phyloP scores from a whole-genome alignment of 2,797 vertebrate genomes.

The Poecilia velifera region DNA sequence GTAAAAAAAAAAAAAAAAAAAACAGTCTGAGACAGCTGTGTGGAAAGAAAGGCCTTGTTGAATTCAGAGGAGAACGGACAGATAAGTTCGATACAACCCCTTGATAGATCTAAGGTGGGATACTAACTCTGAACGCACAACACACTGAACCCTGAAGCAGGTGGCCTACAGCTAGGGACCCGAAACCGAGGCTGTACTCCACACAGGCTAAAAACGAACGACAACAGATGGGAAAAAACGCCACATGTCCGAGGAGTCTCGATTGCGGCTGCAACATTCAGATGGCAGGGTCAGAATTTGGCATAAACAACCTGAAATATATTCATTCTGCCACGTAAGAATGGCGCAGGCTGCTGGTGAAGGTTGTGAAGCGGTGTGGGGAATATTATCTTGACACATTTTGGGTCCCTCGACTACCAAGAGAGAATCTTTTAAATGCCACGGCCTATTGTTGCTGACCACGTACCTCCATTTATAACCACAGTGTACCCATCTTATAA shows the following conservation, averaged over 20 bases:
- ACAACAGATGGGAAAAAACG: background rate
- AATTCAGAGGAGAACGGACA: background rate
- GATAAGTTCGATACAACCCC: background rate
- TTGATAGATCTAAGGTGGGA: background rate
- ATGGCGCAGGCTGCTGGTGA: background rate
- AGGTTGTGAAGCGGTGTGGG: background rate
- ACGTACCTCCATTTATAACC: background rate
- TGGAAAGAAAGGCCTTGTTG: background rate
- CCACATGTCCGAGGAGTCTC: background rate
- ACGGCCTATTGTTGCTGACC: background rate
- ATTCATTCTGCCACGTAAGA: background rate
- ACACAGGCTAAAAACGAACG: background rate
- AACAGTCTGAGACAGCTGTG: background rate
- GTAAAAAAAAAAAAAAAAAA: slow-evolving; percentile 11
- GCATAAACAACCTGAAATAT: background rate
- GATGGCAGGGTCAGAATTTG: background rate
- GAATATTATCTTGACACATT: background rate
- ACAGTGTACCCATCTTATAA: background rate
- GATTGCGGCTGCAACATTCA: background rate
- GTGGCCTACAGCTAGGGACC: background rate
- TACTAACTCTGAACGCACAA: background rate
- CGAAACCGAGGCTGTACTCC: background rate
- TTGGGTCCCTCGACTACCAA: background rate
- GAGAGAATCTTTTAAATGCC: background rate
- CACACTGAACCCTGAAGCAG: background rate